Percentiles rank a stretch among this genome's conserved stretches.
phyloP scores from a whole-genome alignment of 2,113 vertebrate genomes.

The Cavia aperea region DNA sequence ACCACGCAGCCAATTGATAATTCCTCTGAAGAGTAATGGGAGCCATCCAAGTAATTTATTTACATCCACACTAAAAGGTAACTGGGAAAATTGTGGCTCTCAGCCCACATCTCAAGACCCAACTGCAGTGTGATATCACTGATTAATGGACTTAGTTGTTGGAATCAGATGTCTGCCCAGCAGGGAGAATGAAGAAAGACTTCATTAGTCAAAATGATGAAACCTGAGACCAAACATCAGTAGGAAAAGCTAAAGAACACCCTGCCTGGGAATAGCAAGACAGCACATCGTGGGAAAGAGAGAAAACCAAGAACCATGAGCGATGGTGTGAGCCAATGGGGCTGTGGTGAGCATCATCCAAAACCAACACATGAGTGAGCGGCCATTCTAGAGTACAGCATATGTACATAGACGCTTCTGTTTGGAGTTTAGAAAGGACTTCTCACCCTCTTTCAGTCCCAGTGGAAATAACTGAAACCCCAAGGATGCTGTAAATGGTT shows the following conservation, averaged over 20 bases:
- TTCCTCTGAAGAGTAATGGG: not conserved
- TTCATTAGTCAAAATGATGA: not conserved
- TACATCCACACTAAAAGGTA: not conserved
- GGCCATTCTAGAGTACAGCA: not conserved
- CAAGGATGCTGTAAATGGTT: rapidly evolving
- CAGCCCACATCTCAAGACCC: not conserved
- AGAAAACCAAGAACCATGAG: not conserved
- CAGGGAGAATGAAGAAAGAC: not conserved
- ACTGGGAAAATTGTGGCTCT: not conserved
- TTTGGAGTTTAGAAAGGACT: not conserved
- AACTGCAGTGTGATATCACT: rapidly evolving
- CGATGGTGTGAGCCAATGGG: rapidly evolving
- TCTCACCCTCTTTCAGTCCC: too few species aligned
- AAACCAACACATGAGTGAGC: rapidly evolving
- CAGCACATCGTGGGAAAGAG: rapidly evolving
- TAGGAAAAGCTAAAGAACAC: rapidly evolving
- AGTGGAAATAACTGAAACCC: not conserved
- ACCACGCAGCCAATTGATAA: rapidly evolving
- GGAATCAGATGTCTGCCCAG: not conserved
- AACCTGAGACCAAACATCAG: rapidly evolving
- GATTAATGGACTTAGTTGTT: not conserved
- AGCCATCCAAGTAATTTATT: too few species aligned
- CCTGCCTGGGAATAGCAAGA: rapidly evolving
- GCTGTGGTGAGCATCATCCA: not conserved
- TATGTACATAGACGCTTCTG: not conserved